Evolutionary conservation across 1,140 invertebrate species (phyloP).

Genomic region (Calosoma granatense): DNA sequence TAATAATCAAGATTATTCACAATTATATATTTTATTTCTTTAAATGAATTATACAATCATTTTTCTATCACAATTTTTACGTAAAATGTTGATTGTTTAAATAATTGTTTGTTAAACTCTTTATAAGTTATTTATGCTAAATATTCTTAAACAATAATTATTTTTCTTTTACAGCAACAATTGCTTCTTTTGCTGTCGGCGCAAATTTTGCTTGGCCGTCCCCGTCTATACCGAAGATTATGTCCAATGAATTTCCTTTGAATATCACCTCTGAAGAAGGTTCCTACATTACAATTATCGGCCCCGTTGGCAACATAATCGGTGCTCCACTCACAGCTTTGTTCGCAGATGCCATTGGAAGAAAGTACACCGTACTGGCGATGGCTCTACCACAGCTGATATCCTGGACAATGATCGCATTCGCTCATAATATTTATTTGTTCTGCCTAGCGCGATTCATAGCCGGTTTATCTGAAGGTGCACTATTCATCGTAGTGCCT

Average conservation of each 20-base stretch:
- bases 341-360: constrained; percentile 41
- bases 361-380: constrained; percentile 44
- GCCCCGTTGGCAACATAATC: constrained; percentile 57
- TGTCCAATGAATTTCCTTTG: constrained; percentile 22
- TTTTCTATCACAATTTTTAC: no score
- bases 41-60: no score
- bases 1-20: no score
- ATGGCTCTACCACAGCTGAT: constrained; percentile 44
- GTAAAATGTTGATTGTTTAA: no score
- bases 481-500: constrained; percentile 39
- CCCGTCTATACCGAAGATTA: constrained; percentile 35
- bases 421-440: constrained; percentile 24
- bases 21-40: no score
- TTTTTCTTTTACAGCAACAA: constrained; percentile 14
- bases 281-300: constrained; percentile 24
- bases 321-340: constrained; percentile 74
- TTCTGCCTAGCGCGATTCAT: constrained; percentile 40
- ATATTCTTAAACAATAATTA: no score
- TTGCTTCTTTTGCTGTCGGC: constrained; percentile 23
- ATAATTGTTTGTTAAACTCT: no score
- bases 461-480: constrained; percentile 45
- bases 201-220: constrained; percentile 42
- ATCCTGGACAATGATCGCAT: constrained; percentile 45
- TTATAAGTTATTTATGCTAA: no score
- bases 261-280: constrained; percentile 20